Evolutionary conservation across 2,888 invertebrate species (phyloP), one percentile per base, ranked within the genome.

Genomic region (Idaea dimidiata): DNA sequence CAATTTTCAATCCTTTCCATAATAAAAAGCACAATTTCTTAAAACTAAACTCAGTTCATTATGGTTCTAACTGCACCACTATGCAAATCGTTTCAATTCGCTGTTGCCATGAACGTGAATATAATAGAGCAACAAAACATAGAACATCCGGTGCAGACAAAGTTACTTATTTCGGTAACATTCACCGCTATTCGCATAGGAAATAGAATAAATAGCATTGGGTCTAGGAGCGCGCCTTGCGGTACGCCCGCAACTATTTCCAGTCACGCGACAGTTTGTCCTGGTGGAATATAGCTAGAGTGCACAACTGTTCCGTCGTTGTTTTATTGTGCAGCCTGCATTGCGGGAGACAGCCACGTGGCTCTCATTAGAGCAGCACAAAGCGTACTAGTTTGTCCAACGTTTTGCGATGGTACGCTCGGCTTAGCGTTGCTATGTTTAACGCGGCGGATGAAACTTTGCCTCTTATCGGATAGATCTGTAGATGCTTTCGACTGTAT

Each of bases 311-410:
- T 82, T 78, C 82, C 78, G 81, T 83, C 81, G 90, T 91, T 91
- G 91, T 91, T 90, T 91, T 91, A 90, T 91, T 91, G 90, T 91
- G 87, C 86, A 86, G 87, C 79, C 91, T 92, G 91, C 91, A 91
- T 84, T 91, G 92, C 92, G 87, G 91, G 90, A 87, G 89, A 87
- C 82, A 79, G 90, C 88, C 91, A 92, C 91, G 92, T 92, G 92
- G 89, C 91, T 79, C 89, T 91, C 91, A 91, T 91, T 92, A 91
- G 88, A 85, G 84, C 82, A 82, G 81, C 79, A 90, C 89, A 91
- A 91, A 91, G 91, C 87, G 84, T 83, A 87, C 83, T 86, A 88
- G 89, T 91, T 90, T 90, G 86, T 87, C 84, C 89, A 86, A 84
- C 84, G 89, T 89, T 91, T 88, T 88, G 88, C 89, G 84, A 87